Evolutionary conservation across 2,797 vertebrate species (phyloP).

Genomic region (Sebastes iracundus): DNA sequence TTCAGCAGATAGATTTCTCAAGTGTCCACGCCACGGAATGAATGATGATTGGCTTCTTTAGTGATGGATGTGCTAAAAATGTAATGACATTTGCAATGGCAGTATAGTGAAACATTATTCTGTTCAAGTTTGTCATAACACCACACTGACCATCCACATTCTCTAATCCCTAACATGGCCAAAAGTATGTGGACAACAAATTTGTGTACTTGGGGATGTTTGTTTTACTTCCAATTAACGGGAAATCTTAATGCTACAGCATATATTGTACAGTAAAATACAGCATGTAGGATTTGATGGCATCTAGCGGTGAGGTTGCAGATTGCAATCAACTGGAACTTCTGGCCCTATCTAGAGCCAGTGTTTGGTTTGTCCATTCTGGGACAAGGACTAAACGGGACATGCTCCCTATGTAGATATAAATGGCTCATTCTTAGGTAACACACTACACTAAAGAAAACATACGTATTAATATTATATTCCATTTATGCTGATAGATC

Average conservation of each 20-base stretch:
- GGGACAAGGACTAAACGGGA: accelerated
- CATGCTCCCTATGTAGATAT: accelerated
- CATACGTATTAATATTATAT: too few species aligned
- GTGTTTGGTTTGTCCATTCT: too few species aligned
- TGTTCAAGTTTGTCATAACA: slow-evolving; percentile 2
- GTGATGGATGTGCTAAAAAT: slow-evolving; percentile 25
- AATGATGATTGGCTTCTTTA: slow-evolving; percentile 25
- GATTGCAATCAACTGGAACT: neutral
- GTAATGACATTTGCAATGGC: slow-evolving; percentile 12
- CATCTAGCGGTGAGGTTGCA: neutral
- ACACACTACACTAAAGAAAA: too few species aligned
- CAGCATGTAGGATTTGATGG: neutral
- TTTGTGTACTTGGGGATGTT: neutral
- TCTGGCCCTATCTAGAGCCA: neutral
- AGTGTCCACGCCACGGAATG: slow-evolving; percentile 38
- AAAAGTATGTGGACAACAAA: neutral
- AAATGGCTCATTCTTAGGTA: accelerated
- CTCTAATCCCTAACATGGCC: neutral
- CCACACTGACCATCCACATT: neutral
- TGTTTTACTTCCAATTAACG: neutral
- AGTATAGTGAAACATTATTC: neutral
- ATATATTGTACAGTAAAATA: neutral
- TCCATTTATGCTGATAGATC: accelerated
- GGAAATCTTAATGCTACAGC: neutral
- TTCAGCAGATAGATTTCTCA: slow-evolving; percentile 48